Conservation (phyloP, 2,113 vertebrate species). For the Orthonyx spaldingii region DNA sequence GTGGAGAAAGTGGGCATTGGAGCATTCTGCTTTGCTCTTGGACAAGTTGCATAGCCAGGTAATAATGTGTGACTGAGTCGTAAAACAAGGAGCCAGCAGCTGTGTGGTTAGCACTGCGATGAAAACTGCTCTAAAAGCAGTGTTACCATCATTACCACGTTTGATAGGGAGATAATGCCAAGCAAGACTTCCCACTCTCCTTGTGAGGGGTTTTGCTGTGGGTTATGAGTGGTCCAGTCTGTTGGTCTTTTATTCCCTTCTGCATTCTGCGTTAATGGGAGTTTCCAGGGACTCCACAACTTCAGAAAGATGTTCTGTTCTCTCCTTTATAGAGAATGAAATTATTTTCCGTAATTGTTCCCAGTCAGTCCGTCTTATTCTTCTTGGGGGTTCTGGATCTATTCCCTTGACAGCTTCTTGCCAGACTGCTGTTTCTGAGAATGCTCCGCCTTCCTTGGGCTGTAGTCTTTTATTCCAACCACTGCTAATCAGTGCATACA, state of each 20-base stretch:
- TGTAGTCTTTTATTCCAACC: conserved; percentile 38
- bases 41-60: accelerated
- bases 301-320: not conserved
- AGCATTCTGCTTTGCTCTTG: not conserved
- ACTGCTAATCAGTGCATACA: conserved; percentile 25
- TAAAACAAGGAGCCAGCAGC: not conserved
- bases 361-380: conserved; percentile 25
- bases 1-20: not conserved
- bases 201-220: not conserved
- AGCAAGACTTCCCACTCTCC: not conserved
- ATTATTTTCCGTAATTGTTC: conserved; percentile 6
- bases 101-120: not conserved
- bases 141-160: not conserved
- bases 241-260: not conserved
- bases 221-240: not conserved
- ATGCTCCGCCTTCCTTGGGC: conserved; percentile 16
- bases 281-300: not conserved
- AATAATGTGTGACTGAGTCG: not conserved
- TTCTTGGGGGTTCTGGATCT: conserved; percentile 58
- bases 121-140: not conserved
- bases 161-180: not conserved
- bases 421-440: conserved; percentile 50
- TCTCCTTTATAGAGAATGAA: not conserved
- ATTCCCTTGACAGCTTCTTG: conserved; percentile 49
- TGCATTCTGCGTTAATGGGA: not conserved